Base-by-base conservation (phyloP, 2,113 vertebrate species). In the Urocitellus parryii region DNA sequence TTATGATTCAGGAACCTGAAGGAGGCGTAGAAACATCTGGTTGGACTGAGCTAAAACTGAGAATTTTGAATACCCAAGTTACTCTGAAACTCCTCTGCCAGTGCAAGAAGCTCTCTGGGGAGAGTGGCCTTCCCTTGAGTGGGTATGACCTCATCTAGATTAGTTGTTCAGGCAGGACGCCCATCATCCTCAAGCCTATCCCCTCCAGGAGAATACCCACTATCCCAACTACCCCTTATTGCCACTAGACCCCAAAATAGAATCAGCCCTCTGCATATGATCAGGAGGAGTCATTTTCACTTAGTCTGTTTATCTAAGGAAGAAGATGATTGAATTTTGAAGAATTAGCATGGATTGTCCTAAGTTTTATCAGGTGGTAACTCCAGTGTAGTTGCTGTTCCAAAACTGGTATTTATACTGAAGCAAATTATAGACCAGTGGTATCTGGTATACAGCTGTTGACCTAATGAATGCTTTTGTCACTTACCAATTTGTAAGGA, bases 21-120 rank as follows among this genome's bases (percentile, higher is more conserved):
- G 1, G 10, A 91, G 37, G 14, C 82, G 53, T 12, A 63, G 11
- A 5, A 2, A 77, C 11, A 51, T 95, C 74, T 85, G 24, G 29
- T 22, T 95, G 22, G 39, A 42, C 42, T 77, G 24, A 37, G 29
- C 58, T 61, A 18, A 85, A 94, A 63, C 25, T 61, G 25, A 79
- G 48, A 95, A 79, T 42, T 94, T 68, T 83, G 37, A 90, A 94
- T 78, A 53, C 42, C 32, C 58, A 83, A 76, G 68, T 88, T 39
- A 80, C 34, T 88, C 58, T 80, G 56, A 65, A 24, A 78, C 17
- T 78, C 20, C 78, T 74, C 51, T 79, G 20, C 37, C 39, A 88
- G 14, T n/a, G 29, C 18, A 92, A 65, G 56, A 87, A 45, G 70
- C 20, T 56, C 14, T 68, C 56, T 84, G 17, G 7, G 13, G 6